Percentiles rank a stretch among this genome's conserved stretches.
Evolutionary conservation across 2,113 vertebrate species (phyloP).

Genomic region (Micromys minutus): DNA sequence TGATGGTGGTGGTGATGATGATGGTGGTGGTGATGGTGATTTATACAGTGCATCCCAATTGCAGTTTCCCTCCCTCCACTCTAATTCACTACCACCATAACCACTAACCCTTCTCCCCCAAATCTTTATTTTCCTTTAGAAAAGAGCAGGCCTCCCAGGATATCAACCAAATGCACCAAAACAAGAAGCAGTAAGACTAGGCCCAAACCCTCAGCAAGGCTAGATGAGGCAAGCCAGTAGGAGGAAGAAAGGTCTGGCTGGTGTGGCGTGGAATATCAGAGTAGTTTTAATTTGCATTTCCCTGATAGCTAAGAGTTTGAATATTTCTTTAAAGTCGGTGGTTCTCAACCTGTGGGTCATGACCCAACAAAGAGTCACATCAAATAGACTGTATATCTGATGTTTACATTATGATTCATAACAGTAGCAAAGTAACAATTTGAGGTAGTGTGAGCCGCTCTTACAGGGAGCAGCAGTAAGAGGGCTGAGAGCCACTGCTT

Average conservation of each 20-base stretch:
- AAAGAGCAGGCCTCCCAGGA: neutral
- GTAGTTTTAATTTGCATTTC: neutral
- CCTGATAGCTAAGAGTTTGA: neutral
- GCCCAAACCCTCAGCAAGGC: neutral
- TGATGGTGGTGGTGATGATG: no score
- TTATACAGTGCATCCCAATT: neutral
- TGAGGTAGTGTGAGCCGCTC: no score
- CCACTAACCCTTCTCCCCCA: neutral
- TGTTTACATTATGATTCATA: neutral
- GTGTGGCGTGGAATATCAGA: neutral
- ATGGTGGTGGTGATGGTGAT: neutral
- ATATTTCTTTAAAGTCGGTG: neutral
- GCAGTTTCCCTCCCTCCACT: neutral
- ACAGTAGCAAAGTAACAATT: neutral
- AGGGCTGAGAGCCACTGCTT: neutral
- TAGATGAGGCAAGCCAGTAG: neutral
- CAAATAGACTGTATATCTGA: neutral
- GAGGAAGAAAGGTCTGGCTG: neutral
- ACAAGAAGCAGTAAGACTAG: neutral
- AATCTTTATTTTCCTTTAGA: neutral
- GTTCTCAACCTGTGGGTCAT: neutral
- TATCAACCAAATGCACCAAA: neutral
- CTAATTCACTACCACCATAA: neutral
- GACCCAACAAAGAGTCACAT: neutral
- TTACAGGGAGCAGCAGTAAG: no score